Conservation (phyloP, 2,113 vertebrate genomes). For the Datnioides undecimradiatus region DNA sequence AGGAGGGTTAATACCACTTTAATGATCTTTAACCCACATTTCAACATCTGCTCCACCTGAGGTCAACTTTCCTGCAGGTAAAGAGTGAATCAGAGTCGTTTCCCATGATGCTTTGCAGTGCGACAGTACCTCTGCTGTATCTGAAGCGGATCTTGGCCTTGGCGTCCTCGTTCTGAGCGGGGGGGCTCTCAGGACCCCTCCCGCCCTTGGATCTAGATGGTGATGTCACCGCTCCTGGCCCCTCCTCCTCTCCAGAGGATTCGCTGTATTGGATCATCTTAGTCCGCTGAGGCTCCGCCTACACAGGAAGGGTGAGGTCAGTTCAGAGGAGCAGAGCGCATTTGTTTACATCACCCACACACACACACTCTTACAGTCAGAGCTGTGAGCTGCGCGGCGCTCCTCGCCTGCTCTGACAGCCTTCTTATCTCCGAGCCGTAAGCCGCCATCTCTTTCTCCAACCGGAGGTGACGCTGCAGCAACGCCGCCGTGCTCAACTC, state of each 20-base stretch:
- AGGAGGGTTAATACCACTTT: too few relatives aligned
- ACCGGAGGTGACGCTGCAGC: conserved; percentile 85
- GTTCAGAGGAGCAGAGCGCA: too few relatives aligned
- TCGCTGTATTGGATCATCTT: conserved; percentile 74
- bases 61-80: not conserved
- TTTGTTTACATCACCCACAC: too few relatives aligned
- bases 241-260: conserved; percentile 79
- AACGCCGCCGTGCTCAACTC: conserved; percentile 80
- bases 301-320: not conserved
- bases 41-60: not conserved
- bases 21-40: too few relatives aligned
- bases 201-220: not conserved
- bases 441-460: conserved; percentile 84
- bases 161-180: conserved; percentile 23
- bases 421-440: conserved; percentile 84
- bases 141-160: conserved; percentile 70
- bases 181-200: not conserved
- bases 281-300: conserved; percentile 74
- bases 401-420: conserved; percentile 84
- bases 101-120: conserved; percentile 8
- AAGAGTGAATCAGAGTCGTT: not conserved
- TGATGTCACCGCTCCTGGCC: not conserved
- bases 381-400: conserved; percentile 77
- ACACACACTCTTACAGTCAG: conserved; percentile 85
- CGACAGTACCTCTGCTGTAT: conserved; percentile 76